Evolutionary conservation across 2,888 invertebrate genomes (phyloP).

Genomic region (Andrena flavipes): DNA sequence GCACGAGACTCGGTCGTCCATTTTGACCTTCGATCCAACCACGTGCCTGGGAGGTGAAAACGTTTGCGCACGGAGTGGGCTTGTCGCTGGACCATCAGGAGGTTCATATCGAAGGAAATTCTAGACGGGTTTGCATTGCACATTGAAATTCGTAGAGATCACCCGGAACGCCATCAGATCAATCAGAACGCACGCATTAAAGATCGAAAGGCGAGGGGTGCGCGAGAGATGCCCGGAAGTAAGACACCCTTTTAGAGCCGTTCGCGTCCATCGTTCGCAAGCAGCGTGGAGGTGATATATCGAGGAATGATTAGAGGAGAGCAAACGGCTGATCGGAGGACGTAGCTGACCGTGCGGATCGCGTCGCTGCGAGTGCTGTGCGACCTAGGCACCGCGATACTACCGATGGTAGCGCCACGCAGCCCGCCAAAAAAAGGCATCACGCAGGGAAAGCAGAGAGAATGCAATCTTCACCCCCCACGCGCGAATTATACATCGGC

Average conservation of each 20-base stretch:
- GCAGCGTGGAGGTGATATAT: not conserved
- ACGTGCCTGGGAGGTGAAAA: conserved; percentile 38
- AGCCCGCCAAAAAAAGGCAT: conserved; percentile 82
- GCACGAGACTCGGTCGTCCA: conserved; percentile 13
- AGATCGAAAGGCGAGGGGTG: not conserved
- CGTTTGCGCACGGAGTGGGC: not conserved
- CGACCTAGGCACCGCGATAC: conserved; percentile 40
- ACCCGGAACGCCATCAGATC: no score
- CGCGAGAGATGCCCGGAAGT: not conserved
- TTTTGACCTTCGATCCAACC: conserved; percentile 50
- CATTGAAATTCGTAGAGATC: not conserved
- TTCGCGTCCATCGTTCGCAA: not conserved
- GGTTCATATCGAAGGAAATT: not conserved
- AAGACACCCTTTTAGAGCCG: not conserved
- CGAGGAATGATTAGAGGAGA: not conserved
- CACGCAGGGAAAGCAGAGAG: conserved; percentile 73
- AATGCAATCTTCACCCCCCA: conserved; percentile 81
- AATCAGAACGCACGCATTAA: no score
- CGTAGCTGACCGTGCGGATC: conserved; percentile 12
- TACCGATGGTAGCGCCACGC: conserved; percentile 80
- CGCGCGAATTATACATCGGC: conserved; percentile 82
- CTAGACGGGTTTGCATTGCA: not conserved
- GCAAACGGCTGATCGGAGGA: not conserved
- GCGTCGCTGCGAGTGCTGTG: conserved; percentile 36
- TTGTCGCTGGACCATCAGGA: not conserved